Percentiles rank a stretch among this genome's conserved stretches.
Conservation (phyloP, 2,888 invertebrate genomes). For the Platerodrilus igneus region DNA sequence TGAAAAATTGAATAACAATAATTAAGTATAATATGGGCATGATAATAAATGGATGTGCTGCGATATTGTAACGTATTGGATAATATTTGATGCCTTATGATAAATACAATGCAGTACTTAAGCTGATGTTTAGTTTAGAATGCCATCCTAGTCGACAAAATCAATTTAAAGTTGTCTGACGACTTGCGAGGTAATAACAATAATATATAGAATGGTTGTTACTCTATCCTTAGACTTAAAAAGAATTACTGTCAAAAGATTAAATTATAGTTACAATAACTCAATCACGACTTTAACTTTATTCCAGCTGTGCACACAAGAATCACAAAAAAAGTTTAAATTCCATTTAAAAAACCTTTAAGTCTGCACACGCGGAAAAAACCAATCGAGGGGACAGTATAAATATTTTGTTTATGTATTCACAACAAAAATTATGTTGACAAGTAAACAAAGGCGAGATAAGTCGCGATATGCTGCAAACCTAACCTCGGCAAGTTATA, state of each 20-base stretch:
- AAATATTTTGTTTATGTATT: constrained; percentile 52
- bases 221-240: too few species aligned
- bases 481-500: constrained; percentile 48
- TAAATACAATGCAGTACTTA: too few species aligned
- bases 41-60: too few species aligned
- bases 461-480: constrained; percentile 48
- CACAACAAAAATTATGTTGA: constrained; percentile 51
- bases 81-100: too few species aligned
- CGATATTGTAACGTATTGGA: too few species aligned
- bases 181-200: too few species aligned
- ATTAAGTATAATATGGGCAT: too few species aligned
- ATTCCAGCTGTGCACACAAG: constrained; percentile 35
- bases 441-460: constrained; percentile 51
- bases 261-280: constrained; percentile 44
- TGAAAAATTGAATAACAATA: too few species aligned
- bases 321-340: constrained; percentile 46
- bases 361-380: constrained; percentile 41
- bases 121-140: too few species aligned
- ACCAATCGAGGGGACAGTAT: constrained; percentile 49
- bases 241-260: constrained; percentile 18
- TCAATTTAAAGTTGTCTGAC: too few species aligned
- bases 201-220: too few species aligned
- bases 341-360: constrained; percentile 42
- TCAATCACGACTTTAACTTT: constrained; percentile 48
- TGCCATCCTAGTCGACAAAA: too few species aligned